Conservation (phyloP, 2,888 invertebrate species). For the Macrosoma leucophasiata region DNA sequence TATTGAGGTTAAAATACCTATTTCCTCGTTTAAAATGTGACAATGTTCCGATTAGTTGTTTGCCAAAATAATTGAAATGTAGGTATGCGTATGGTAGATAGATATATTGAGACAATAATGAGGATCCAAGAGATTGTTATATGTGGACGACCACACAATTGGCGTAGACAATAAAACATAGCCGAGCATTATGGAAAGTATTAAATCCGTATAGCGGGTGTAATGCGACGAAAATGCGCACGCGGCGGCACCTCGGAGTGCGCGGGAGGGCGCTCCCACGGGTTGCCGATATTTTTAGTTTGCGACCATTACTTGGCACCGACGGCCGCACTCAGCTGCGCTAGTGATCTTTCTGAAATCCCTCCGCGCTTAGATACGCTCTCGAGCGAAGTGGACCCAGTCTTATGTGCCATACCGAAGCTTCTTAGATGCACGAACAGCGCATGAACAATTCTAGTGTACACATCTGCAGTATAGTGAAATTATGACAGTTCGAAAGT, state of each 20-base stretch:
- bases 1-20: conserved; percentile 13
- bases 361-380: conserved; percentile 63
- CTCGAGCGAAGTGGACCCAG: conserved; percentile 60
- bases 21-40: conserved; percentile 10
- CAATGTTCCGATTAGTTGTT: too few species aligned
- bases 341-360: conserved; percentile 72
- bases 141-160: too few species aligned
- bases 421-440: conserved; percentile 29
- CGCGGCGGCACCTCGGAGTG: conserved; percentile 62
- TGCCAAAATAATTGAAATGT: too few species aligned
- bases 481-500: conserved; percentile 53
- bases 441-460: too few species aligned
- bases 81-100: too few species aligned
- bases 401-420: conserved; percentile 49
- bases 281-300: conserved; percentile 80
- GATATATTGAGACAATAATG: too few species aligned
- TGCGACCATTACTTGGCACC: conserved; percentile 80
- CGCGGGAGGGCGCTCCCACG: conserved; percentile 77
- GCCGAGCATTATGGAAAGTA: conserved; percentile 7
- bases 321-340: conserved; percentile 72
- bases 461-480: too few species aligned
- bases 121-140: too few species aligned
- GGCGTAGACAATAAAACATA: conserved; percentile 4
- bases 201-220: conserved; percentile 24
- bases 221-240: conserved; percentile 63